Conservation (phyloP, 2,113 vertebrate species). For the Morone chrysops region DNA sequence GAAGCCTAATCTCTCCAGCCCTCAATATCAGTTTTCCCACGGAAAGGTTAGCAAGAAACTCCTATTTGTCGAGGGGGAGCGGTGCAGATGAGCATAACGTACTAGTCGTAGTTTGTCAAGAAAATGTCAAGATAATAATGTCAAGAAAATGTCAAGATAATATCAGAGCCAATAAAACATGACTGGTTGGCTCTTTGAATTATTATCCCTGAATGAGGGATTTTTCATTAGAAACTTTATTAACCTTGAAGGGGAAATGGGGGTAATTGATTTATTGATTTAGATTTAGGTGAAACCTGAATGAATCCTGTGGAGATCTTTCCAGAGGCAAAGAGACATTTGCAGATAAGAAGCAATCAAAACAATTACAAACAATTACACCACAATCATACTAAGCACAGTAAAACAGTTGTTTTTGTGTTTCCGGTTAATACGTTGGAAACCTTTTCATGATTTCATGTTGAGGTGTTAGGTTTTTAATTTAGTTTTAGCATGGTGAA, state of each 20-base stretch:
- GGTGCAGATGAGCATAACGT: slow-evolving; percentile 16
- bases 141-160: slow-evolving; percentile 63
- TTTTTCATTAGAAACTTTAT: slow-evolving; percentile 9
- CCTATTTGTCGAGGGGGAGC: slow-evolving; percentile 5
- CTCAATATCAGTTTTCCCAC: slow-evolving; percentile 51
- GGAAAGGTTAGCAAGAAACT: slow-evolving; percentile 48
- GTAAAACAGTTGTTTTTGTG: not conserved
- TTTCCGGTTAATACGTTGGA: not conserved
- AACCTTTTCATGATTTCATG: not conserved
- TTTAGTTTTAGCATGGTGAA: not conserved
- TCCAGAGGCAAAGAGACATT: not conserved
- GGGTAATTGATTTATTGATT: slow-evolving; percentile 15
- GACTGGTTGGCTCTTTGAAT: slow-evolving; percentile 2
- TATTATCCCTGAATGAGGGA: slow-evolving; percentile 3
- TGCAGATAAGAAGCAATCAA: not conserved
- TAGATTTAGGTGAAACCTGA: not conserved
- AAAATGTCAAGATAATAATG: slow-evolving; percentile 56
- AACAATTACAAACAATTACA: slow-evolving; percentile 21
- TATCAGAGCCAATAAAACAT: slow-evolving; percentile 46
- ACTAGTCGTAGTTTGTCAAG: slow-evolving; percentile 35
- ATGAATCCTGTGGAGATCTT: slow-evolving; percentile 8
- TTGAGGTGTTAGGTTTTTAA: not conserved
- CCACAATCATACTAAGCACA: not conserved
- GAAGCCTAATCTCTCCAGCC: slow-evolving; percentile 44
- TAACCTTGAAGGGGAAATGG: not conserved